Evolutionary conservation across 2,113 vertebrate species (phyloP).

Genomic region (Oncorhynchus kisutch): DNA sequence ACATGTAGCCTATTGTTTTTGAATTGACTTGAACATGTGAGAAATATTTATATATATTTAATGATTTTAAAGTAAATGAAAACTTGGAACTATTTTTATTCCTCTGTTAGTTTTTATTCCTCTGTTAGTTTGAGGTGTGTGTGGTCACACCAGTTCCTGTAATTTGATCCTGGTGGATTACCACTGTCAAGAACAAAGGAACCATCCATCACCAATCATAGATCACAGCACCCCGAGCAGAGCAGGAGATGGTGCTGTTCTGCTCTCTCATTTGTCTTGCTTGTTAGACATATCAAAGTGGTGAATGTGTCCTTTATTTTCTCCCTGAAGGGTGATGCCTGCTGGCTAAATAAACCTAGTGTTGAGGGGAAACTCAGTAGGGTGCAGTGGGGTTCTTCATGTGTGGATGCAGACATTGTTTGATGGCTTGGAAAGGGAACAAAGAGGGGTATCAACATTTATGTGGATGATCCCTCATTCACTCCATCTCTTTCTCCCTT

Average conservation of each 20-base stretch:
- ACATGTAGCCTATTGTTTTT: background rate
- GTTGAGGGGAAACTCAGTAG: background rate
- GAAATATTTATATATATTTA: background rate
- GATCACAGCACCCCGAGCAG: background rate
- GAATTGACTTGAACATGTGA: background rate
- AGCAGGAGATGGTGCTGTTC: background rate
- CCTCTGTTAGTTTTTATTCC: background rate
- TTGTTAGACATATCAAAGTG: conserved; percentile 21
- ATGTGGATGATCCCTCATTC: background rate
- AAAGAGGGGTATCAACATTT: background rate
- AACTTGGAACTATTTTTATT: background rate
- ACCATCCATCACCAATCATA: background rate
- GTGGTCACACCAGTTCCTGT: background rate
- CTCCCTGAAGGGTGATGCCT: conserved; percentile 12
- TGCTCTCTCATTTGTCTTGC: background rate
- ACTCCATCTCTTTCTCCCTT: background rate
- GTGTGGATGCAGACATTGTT: background rate
- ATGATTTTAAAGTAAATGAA: background rate
- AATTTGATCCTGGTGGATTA: background rate
- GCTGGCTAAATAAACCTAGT: conserved; percentile 3
- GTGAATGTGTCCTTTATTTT: background rate
- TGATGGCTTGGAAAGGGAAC: background rate
- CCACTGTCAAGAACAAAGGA: background rate
- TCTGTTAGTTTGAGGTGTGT: background rate
- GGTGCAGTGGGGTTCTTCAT: background rate